Base-by-base conservation (phyloP, 2,797 vertebrate genomes). In the Phataginus tetradactyla region DNA sequence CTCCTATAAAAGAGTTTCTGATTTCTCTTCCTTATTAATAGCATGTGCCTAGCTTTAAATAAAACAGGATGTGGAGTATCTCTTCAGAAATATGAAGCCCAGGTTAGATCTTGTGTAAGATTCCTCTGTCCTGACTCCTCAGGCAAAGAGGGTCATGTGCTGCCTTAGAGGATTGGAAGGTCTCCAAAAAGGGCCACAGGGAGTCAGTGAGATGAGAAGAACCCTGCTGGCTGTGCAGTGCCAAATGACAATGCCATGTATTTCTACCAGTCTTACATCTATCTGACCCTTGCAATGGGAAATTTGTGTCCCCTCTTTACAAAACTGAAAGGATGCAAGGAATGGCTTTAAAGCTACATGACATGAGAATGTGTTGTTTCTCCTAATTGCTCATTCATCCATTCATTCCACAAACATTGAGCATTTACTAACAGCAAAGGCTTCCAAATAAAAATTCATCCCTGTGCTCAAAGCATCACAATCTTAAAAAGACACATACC, bases 341-440 rank as follows among this genome's bases (percentile, higher is more conserved):
- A 86, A 59, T 79, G 29, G n/a, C 71, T 71, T 94, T 75, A 74
- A 95, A 86, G 61, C 13, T 86, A 37, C 63, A 57, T 75, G 71
- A 87, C 29, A 86, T 92, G 45, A 95, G 34, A 87, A 92, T 61
- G 7, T 64, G 49, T 68, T 68, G n/a, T 88, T 93, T 97, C 74
- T 83, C 55, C 83, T 51, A 81, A 68, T 8, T 78, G 49, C 4
- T 88, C 72, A 71, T 81, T 92, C 20, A 80, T 53, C 23, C n/a
- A 91, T 39, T 20, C 49, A 89, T 63, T 86, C 90, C 51, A 96
- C 18, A 95, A 95, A 83, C 32, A 21, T 8, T 32, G 59, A 83
- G 29, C 61, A 68, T 72, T 84, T 75, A 90, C 71, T 87, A 69
- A 84, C 87, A 37, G 78, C 61, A 75, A 5, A 83, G 77, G 9